These are phyloP conservation scores for Drosophila prostipennis DNA, from an alignment of 2,888 invertebrate species.

Conservation along the genomic window DNA sequence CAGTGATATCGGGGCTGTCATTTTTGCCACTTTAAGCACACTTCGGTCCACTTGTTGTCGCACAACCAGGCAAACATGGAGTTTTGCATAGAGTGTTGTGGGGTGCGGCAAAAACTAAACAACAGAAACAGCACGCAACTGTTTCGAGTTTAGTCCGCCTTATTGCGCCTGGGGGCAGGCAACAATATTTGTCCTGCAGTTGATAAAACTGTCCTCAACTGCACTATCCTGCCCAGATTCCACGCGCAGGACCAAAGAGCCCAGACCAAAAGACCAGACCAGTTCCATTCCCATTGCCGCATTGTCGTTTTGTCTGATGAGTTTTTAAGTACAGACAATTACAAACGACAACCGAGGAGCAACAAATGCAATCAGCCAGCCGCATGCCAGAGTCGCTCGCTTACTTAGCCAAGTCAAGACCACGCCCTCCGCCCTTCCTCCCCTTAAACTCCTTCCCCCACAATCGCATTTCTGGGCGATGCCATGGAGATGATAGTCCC, in stretches of 20 bases:
- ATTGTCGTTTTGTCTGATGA: slow-evolving; percentile 76
- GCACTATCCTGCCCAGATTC: slow-evolving; percentile 26
- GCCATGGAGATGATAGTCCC: not conserved
- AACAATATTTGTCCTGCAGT: slow-evolving; percentile 53
- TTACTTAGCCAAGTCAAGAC: slow-evolving; percentile 48
- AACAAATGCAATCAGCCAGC: slow-evolving; percentile 42
- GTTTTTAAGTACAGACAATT: slow-evolving; percentile 79
- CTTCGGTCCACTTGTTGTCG: slow-evolving; percentile 27
- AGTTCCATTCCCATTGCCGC: slow-evolving; percentile 28
- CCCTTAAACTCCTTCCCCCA: too few species aligned
- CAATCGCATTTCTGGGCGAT: not conserved
- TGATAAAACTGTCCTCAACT: slow-evolving; percentile 62
- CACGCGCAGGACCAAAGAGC: slow-evolving; percentile 14
- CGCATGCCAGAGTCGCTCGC: slow-evolving; percentile 37
- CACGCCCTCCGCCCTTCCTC: not conserved
- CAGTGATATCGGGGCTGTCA: slow-evolving; percentile 36
- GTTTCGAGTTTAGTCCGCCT: slow-evolving; percentile 32
- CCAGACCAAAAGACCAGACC: slow-evolving; percentile 4
- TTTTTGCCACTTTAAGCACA: slow-evolving; percentile 14
- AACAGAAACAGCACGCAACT: slow-evolving; percentile 38
- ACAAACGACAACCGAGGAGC: slow-evolving; percentile 64
- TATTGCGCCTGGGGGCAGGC: slow-evolving; percentile 54
- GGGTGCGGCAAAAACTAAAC: slow-evolving; percentile 32
- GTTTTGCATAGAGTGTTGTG: slow-evolving; percentile 40
- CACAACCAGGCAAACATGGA: slow-evolving; percentile 40